These are phyloP conservation scores for Prionailurus viverrinus DNA, from an alignment of 2,113 vertebrate species.

Conservation along the genomic window DNA sequence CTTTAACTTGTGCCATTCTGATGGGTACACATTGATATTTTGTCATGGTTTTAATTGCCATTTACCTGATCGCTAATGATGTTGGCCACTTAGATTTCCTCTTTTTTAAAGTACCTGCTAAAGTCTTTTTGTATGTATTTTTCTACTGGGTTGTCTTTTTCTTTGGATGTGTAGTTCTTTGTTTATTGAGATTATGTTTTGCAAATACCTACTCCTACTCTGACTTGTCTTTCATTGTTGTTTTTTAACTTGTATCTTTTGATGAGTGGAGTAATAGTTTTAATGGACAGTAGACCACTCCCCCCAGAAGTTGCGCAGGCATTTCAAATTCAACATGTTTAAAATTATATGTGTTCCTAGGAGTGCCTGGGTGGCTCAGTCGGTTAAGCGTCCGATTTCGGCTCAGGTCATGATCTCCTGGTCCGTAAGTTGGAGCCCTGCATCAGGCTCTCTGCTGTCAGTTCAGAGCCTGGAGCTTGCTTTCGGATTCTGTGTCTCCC, in stretches of 20 bases:
- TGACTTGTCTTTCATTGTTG: not conserved
- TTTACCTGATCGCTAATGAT: not conserved
- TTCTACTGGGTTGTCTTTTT: not conserved
- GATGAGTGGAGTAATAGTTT: not conserved
- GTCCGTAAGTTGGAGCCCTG: too few relatives aligned
- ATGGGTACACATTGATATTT: not conserved
- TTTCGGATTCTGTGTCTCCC: too few relatives aligned
- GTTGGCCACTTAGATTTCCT: not conserved
- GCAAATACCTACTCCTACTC: not conserved
- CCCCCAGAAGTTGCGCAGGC: not conserved
- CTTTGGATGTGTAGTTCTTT: not conserved
- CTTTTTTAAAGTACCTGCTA: slow-evolving; percentile 48
- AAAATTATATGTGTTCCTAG: slow-evolving; percentile 14
- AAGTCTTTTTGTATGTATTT: not conserved
- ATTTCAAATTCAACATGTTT: not conserved
- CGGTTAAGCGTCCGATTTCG: too few relatives aligned
- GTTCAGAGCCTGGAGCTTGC: too few relatives aligned
- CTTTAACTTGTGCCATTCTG: slow-evolving; percentile 45
- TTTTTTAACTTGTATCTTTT: not conserved
- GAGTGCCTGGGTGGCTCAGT: too few relatives aligned
- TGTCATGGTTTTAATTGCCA: slow-evolving; percentile 43
- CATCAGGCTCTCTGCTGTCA: too few relatives aligned
- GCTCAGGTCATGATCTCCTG: too few relatives aligned
- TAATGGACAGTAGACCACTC: not conserved
- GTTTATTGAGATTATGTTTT: slow-evolving; percentile 11